Percentiles rank a stretch among this genome's conserved stretches.
These are phyloP conservation scores for Drosophila persimilis DNA, from an alignment of 1,140 invertebrate species.

Conservation along the genomic window DNA sequence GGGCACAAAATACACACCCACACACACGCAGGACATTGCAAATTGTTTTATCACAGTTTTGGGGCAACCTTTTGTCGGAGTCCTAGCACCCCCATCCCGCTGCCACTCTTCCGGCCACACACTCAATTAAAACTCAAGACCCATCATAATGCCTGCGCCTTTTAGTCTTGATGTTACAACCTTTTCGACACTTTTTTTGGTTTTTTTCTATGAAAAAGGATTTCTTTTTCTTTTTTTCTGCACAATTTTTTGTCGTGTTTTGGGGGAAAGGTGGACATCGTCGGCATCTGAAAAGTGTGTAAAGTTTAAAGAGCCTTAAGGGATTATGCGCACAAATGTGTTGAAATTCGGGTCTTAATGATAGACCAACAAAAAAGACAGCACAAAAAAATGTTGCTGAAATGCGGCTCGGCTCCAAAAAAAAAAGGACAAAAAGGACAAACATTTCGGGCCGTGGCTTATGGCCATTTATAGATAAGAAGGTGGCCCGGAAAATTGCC, in stretches of 20 bases:
- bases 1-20: conserved; percentile 48
- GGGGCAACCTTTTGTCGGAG: conserved; percentile 46
- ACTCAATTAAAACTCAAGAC: conserved; percentile 82
- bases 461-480: conserved; percentile 80
- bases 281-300: conserved; percentile 67
- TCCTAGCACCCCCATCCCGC: conserved; percentile 7
- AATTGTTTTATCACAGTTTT: conserved; percentile 77
- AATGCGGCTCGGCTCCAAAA: background rate
- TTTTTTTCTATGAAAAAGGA: conserved; percentile 59
- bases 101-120: conserved; percentile 44
- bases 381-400: conserved; percentile 25
- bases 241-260: conserved; percentile 49
- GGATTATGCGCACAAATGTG: conserved; percentile 80
- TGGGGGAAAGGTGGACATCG: conserved; percentile 19
- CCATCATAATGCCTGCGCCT: conserved; percentile 76
- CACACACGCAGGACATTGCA: conserved; percentile 27
- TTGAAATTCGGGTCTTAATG: conserved; percentile 74
- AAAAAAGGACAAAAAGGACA: conserved; percentile 49
- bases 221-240: conserved; percentile 60
- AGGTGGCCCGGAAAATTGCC: conserved; percentile 39
- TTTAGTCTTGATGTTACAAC: conserved; percentile 77
- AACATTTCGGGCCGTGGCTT: conserved; percentile 63
- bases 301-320: conserved; percentile 83
- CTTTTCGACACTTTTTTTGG: conserved; percentile 52
- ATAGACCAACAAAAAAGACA: conserved; percentile 38